Conservation (phyloP, 2,797 vertebrate genomes). For the Pipistrellus kuhlii region DNA sequence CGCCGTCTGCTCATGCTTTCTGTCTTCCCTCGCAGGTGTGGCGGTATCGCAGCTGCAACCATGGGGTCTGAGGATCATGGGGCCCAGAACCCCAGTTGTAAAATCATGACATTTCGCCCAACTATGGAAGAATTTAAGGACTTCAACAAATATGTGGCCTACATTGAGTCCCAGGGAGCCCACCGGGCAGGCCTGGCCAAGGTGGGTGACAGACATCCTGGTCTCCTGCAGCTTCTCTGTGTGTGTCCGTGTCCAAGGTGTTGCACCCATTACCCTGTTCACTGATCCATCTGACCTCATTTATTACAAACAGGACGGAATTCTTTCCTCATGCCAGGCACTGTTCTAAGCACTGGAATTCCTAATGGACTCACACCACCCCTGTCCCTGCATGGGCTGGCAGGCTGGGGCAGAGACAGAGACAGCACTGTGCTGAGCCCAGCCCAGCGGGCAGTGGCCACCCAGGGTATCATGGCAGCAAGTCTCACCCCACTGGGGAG, state of each 20-base stretch:
- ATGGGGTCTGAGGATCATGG: slow-evolving; percentile 88
- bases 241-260: rapidly evolving
- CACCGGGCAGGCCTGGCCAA: slow-evolving; percentile 95
- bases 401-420: background rate
- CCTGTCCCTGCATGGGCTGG: rapidly evolving
- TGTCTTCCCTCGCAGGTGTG: slow-evolving; percentile 26
- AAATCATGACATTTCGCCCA: slow-evolving; percentile 98
- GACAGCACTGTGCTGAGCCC: background rate
- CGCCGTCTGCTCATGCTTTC: background rate
- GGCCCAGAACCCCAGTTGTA: slow-evolving; percentile 94
- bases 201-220: slow-evolving; percentile 80
- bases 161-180: slow-evolving; percentile 96
- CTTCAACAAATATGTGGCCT: slow-evolving; percentile 94
- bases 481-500: background rate
- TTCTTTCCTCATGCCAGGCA: background rate
- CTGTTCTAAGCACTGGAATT: background rate
- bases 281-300: background rate
- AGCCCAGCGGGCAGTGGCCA: rapidly evolving
- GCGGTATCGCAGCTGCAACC: background rate
- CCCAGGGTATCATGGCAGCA: background rate
- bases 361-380: no score
- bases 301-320: rapidly evolving
- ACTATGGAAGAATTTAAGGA: slow-evolving; percentile 96
- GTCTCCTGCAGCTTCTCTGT: background rate
- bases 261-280: rapidly evolving